Percentiles rank a stretch among this genome's conserved stretches.
These are phyloP conservation scores for Drosophila parthenogenetica DNA, from an alignment of 2,888 invertebrate species.

Conservation along the genomic window DNA sequence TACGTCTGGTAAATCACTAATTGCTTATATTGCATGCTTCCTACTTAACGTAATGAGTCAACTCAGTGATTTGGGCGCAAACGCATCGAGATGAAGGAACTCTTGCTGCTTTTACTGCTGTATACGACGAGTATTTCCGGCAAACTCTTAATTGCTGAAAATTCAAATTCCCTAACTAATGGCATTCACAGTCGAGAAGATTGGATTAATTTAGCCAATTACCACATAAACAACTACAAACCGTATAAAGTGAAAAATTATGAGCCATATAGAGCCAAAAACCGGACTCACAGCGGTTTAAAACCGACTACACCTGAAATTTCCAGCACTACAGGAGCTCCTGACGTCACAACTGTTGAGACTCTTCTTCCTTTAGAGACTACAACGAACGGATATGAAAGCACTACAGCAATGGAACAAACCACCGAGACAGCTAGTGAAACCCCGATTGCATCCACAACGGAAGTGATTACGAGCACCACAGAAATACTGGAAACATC, in stretches of 20 bases:
- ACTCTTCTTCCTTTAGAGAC: neutral
- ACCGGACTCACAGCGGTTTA: neutral
- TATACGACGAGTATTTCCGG: neutral
- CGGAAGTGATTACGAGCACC: conserved; percentile 23
- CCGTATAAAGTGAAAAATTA: conserved; percentile 58
- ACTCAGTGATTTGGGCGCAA: neutral
- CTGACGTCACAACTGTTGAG: conserved; percentile 2
- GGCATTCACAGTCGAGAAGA: conserved; percentile 49
- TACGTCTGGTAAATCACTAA: conserved; percentile 46
- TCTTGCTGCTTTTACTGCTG: conserved; percentile 15
- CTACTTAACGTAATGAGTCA: conserved; percentile 39
- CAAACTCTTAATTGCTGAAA: neutral
- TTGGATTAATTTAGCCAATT: conserved; percentile 59
- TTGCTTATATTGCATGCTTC: conserved; percentile 18
- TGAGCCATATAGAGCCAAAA: conserved; percentile 56
- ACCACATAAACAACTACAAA: conserved; percentile 54
- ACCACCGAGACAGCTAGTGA: neutral
- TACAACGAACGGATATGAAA: neutral
- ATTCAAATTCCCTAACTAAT: conserved; percentile 22
- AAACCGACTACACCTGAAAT: neutral
- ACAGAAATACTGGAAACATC: conserved; percentile 34
- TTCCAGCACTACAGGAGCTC: neutral
- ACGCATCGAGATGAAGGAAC: conserved; percentile 42
- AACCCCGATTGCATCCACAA: conserved; percentile 13
- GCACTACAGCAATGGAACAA: conserved; percentile 1